These are phyloP conservation scores for Cabera pusaria DNA, from an alignment of 2,888 invertebrate genomes.

Conservation along the genomic window DNA sequence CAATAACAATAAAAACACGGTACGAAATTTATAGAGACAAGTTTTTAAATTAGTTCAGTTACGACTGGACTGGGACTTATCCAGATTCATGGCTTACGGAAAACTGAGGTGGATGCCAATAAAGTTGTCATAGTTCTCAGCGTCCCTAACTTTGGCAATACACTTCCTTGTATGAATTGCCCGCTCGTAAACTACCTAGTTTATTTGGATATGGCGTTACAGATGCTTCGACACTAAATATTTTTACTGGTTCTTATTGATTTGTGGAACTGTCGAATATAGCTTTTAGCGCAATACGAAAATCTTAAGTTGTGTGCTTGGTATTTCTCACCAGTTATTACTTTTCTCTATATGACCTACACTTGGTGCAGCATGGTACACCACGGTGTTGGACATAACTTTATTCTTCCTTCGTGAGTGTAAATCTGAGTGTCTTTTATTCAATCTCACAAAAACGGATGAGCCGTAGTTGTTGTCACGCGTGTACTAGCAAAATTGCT, in stretches of 20 bases:
- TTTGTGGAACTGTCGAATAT: slow-evolving; percentile 14
- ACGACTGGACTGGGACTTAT: slow-evolving; percentile 21
- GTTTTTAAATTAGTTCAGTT: slow-evolving; percentile 22
- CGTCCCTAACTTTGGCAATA: slow-evolving; percentile 32
- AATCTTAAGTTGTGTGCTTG: no score
- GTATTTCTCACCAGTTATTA: no score
- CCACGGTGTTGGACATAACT: no score
- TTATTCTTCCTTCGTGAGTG: no score
- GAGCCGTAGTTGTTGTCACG: no score
- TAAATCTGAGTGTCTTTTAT: no score
- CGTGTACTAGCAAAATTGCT: no score
- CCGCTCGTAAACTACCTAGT: slow-evolving; percentile 31
- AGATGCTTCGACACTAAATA: slow-evolving; percentile 26
- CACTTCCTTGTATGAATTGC: slow-evolving; percentile 27
- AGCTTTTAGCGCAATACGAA: not conserved
- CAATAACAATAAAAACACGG: slow-evolving; percentile 10
- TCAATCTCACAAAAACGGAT: no score
- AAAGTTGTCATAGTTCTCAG: slow-evolving; percentile 31
- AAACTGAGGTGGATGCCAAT: slow-evolving; percentile 31
- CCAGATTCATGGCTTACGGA: slow-evolving; percentile 30
- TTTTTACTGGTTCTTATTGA: slow-evolving; percentile 26
- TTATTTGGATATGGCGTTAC: slow-evolving; percentile 29
- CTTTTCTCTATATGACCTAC: no score
- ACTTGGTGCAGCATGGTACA: no score
- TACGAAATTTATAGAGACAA: slow-evolving; percentile 13